Percentiles rank a stretch among this genome's conserved stretches.
Evolutionary conservation across 30 jellyfish, hydroid and myxozoan species (phyloP).

Genomic region (Turritopsis dohrnii): DNA sequence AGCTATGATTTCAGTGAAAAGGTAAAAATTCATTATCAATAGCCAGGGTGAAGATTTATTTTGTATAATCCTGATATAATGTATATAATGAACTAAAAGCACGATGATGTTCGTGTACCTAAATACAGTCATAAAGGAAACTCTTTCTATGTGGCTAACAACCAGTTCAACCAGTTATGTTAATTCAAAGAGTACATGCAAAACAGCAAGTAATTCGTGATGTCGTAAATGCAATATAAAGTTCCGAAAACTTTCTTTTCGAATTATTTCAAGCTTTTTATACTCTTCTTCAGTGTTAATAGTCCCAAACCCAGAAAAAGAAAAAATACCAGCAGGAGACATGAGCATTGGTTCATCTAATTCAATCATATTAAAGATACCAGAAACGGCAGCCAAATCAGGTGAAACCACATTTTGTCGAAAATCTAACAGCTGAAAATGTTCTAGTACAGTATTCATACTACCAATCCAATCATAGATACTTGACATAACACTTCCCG

Average conservation of each 20-base stretch:
- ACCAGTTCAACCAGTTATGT: no score
- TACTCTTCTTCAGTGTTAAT: neutral
- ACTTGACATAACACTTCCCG: neutral
- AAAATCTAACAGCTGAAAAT: neutral
- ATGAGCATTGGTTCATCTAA: neutral
- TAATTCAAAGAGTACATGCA: no score
- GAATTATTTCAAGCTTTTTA: neutral
- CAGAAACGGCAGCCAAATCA: neutral
- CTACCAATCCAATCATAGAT: conserved; percentile 8
- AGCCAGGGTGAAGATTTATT: no score
- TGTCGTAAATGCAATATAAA: no score
- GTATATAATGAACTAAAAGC: no score
- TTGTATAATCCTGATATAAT: no score
- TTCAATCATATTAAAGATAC: neutral
- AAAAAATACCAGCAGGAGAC: neutral
- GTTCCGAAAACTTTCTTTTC: neutral
- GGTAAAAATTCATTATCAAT: no score
- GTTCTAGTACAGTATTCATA: neutral
- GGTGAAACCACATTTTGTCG: neutral
- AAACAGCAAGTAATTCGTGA: no score
- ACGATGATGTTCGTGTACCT: no score
- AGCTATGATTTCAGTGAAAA: no score
- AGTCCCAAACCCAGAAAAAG: conserved; percentile 6
- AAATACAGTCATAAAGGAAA: no score
- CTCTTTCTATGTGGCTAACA: no score